phyloP scores from a whole-genome alignment of 2,113 vertebrate species.

The Heterotilapia buettikoferi region DNA sequence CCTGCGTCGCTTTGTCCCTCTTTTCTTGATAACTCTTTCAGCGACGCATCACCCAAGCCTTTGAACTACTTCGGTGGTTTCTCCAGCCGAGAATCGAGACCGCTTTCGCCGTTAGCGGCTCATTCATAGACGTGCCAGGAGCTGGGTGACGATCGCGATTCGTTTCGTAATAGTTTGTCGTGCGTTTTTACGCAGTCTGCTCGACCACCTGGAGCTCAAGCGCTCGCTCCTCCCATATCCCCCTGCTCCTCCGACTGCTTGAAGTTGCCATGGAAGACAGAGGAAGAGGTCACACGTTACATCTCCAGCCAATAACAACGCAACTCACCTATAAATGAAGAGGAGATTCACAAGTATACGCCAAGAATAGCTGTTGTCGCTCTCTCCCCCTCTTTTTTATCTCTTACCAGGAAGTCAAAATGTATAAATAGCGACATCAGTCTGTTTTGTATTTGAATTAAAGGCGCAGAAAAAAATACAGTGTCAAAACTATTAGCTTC shows the following conservation, averaged over 20 bases:
- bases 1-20: background rate
- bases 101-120: background rate
- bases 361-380: background rate
- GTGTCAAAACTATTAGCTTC: background rate
- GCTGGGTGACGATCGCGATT: background rate
- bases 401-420: background rate
- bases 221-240: slow-evolving; percentile 51
- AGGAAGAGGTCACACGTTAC: slow-evolving; percentile 3
- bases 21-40: background rate
- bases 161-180: background rate
- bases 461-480: background rate
- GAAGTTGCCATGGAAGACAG: slow-evolving; percentile 24
- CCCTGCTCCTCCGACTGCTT: background rate
- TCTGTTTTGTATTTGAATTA: background rate
- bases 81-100: background rate
- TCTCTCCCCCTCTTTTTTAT: background rate
- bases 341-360: background rate
- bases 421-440: background rate
- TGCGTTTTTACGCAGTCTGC: slow-evolving; percentile 37
- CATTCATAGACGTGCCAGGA: background rate
- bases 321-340: background rate
- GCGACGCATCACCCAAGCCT: slow-evolving; percentile 10
- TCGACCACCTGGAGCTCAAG: slow-evolving; percentile 56
- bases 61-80: background rate
- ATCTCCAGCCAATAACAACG: slow-evolving; percentile 5